Percentiles rank a stretch among this genome's conserved stretches.
phyloP scores from a whole-genome alignment of 2,113 vertebrate genomes.

The Lagopus leucura region DNA sequence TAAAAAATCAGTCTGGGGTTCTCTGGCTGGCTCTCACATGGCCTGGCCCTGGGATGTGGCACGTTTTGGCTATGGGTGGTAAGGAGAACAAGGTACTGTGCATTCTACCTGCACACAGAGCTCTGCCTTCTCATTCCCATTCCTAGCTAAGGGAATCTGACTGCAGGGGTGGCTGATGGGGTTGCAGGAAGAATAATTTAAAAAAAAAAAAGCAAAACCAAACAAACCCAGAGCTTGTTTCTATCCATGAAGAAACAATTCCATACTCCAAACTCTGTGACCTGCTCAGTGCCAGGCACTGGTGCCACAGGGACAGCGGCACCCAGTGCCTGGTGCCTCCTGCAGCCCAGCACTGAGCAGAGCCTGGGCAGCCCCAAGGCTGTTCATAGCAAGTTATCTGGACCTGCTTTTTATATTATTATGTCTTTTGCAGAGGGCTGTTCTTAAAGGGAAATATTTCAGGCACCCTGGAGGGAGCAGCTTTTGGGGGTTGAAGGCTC shows the following conservation, averaged over 20 bases:
- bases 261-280: not conserved
- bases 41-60: not conserved
- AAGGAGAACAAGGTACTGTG: rapidly evolving
- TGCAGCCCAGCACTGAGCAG: not conserved
- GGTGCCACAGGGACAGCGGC: rapidly evolving
- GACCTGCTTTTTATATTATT: not conserved
- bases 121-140: not conserved
- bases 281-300: not conserved
- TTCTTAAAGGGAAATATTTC: constrained; percentile 12
- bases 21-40: not conserved
- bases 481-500: not conserved
- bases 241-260: constrained; percentile 13
- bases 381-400: not conserved
- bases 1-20: not conserved
- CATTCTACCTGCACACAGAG: not conserved
- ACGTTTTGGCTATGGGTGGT: rapidly evolving
- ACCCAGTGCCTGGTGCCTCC: not conserved
- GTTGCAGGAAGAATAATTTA: not conserved
- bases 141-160: not conserved
- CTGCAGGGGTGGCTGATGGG: not conserved
- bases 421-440: constrained; percentile 8
- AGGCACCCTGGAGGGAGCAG: not conserved
- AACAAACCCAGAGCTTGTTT: not conserved
- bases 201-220: too few relatives aligned
- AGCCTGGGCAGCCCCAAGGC: not conserved